Percentiles rank a stretch among this genome's conserved stretches.
Conservation (phyloP, 2,888 invertebrate genomes). For the Parnassius smintheus region DNA sequence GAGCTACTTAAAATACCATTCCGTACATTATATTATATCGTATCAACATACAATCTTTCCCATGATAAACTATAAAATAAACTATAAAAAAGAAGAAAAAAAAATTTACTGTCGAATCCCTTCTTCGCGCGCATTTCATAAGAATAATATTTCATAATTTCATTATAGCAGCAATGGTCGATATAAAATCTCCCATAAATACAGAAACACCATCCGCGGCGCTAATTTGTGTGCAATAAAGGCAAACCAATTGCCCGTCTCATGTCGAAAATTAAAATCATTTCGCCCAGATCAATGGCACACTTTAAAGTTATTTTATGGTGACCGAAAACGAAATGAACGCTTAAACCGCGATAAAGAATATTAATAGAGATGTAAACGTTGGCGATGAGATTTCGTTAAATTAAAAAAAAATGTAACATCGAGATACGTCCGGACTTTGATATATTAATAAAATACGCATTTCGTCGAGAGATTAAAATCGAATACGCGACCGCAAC, state of each 20-base stretch:
- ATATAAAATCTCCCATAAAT: constrained; percentile 7
- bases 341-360: constrained; percentile 68
- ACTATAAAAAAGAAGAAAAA: background rate
- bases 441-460: constrained; percentile 60
- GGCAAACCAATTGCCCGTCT: constrained; percentile 34
- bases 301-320: constrained; percentile 60
- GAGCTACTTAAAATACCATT: too few relatives aligned
- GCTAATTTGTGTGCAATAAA: constrained; percentile 40
- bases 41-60: too few relatives aligned
- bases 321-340: constrained; percentile 64
- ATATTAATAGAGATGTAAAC: constrained; percentile 66
- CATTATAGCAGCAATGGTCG: constrained; percentile 1
- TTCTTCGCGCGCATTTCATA: background rate
- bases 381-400: constrained; percentile 48
- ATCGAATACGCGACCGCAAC: constrained; percentile 40
- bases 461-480: constrained; percentile 63
- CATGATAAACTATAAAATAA: background rate
- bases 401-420: constrained; percentile 36
- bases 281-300: constrained; percentile 35
- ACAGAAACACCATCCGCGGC: constrained; percentile 26
- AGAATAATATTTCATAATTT: background rate
- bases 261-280: constrained; percentile 46
- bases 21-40: too few relatives aligned
- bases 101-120: background rate
- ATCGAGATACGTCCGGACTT: constrained; percentile 41